phyloP scores from a whole-genome alignment of 2,113 vertebrate genomes.

The Lycaon pictus region DNA sequence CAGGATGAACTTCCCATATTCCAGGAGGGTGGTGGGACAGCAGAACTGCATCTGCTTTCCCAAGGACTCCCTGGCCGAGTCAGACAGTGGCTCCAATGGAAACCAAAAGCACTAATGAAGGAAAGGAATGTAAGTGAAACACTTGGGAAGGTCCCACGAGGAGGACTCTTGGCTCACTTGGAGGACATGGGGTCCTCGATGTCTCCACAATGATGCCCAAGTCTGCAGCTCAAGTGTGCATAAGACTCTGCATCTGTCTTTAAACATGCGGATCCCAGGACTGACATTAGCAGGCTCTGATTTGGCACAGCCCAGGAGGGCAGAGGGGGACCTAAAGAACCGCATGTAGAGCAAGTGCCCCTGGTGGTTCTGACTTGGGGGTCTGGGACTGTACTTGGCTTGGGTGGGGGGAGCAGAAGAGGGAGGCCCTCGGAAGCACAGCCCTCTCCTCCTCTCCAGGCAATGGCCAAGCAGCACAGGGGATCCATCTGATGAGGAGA shows the following conservation, averaged over 20 bases:
- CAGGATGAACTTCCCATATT: accelerated
- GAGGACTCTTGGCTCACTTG: not conserved
- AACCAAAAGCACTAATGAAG: not conserved
- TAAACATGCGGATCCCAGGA: not conserved
- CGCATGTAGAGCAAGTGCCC: accelerated
- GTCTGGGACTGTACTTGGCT: not conserved
- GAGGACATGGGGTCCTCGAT: accelerated
- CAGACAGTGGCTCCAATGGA: not conserved
- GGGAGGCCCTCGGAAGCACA: not conserved
- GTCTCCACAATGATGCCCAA: not conserved
- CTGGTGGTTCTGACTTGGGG: not conserved
- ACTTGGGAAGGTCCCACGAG: not conserved
- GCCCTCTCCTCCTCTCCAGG: not conserved
- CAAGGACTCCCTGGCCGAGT: not conserved
- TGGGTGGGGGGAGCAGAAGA: not conserved
- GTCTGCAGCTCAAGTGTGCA: not conserved
- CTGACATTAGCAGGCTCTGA: not conserved
- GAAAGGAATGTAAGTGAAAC: not conserved
- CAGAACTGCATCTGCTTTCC: not conserved
- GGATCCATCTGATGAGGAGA: not conserved
- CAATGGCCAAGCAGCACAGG: not conserved
- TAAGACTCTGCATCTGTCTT: too few relatives aligned
- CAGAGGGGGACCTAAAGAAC: too few relatives aligned
- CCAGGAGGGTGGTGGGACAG: not conserved
- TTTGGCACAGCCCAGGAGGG: too few relatives aligned